These are phyloP conservation scores for Denticeps clupeoides DNA, from an alignment of 2,797 vertebrate species.

Conservation along the genomic window DNA sequence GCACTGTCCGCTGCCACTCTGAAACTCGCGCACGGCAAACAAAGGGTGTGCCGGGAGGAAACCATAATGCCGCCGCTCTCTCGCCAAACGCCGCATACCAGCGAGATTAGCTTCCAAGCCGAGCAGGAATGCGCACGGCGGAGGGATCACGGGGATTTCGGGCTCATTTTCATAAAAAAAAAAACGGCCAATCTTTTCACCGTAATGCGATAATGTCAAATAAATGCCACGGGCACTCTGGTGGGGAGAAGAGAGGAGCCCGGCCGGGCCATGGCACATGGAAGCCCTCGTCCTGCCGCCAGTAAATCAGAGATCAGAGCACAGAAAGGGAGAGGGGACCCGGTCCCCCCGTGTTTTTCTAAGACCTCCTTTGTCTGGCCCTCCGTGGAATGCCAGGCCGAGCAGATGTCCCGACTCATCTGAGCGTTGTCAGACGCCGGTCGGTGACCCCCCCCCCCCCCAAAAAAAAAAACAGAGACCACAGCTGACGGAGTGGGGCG, in stretches of 20 bases:
- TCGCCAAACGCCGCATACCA: conserved; percentile 27
- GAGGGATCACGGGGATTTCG: conserved; percentile 11
- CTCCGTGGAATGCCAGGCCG: conserved; percentile 16
- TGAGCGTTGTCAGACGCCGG: conserved; percentile 36
- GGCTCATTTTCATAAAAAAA: conserved; percentile 6
- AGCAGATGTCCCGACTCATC: conserved; percentile 49
- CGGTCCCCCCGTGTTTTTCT: conserved; percentile 2
- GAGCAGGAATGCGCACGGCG: conserved; percentile 17
- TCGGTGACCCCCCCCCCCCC: too few species aligned
- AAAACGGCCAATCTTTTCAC: conserved; percentile 14
- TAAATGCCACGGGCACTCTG: conserved; percentile 11
- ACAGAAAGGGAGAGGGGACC: too few species aligned
- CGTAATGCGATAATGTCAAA: conserved; percentile 18
- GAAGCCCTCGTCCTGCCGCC: not conserved
- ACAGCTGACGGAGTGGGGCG: conserved; percentile 34
- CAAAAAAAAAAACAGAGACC: conserved; percentile 27
- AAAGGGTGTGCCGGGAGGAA: conserved; percentile 27
- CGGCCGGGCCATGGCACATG: not conserved
- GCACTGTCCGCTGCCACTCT: too few species aligned
- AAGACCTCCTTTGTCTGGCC: conserved; percentile 25
- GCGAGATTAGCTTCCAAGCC: conserved; percentile 22
- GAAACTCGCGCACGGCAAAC: conserved; percentile 13
- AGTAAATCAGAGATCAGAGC: too few species aligned
- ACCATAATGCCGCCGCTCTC: conserved; percentile 17
- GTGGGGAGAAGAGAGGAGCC: not conserved